Evolutionary conservation across 1,140 invertebrate genomes (phyloP).

Genomic region (Lepidurus couesii): DNA sequence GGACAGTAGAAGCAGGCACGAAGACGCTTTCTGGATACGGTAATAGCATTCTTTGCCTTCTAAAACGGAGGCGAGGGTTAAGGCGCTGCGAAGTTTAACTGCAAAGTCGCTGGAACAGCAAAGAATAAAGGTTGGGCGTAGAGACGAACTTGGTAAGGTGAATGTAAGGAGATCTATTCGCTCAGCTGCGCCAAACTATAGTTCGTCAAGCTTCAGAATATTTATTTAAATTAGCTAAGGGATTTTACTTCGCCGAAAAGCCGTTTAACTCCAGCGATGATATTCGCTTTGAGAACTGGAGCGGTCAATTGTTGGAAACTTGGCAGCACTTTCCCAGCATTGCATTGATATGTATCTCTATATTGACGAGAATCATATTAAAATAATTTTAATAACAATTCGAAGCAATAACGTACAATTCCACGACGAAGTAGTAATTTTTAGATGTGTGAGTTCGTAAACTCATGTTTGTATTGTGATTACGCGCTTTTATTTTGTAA

Average conservation of each 20-base stretch:
- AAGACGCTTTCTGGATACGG: neutral
- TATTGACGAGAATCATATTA: neutral
- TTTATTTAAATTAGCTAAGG: neutral
- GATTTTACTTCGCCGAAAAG: neutral
- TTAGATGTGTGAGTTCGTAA: neutral
- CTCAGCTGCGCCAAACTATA: neutral
- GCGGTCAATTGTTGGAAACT: neutral
- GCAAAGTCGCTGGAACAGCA: slow-evolving; percentile 9
- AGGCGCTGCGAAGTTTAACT: neutral
- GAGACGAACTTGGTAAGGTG: neutral
- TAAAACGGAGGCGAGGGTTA: neutral
- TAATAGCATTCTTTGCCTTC: neutral
- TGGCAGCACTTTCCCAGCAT: neutral
- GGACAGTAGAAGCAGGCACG: neutral
- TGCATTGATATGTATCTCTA: neutral
- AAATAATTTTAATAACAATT: neutral
- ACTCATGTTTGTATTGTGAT: neutral
- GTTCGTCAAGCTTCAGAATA: neutral
- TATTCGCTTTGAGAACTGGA: neutral
- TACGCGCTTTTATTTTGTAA: neutral
- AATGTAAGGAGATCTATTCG: neutral
- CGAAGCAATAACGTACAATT: neutral
- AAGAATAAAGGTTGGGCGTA: neutral
- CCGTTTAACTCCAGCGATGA: neutral
- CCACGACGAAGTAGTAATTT: neutral